Evolutionary conservation across 2,797 vertebrate species (phyloP), one percentile per base, ranked within the genome.

Genomic region (Anguilla pacifica): DNA sequence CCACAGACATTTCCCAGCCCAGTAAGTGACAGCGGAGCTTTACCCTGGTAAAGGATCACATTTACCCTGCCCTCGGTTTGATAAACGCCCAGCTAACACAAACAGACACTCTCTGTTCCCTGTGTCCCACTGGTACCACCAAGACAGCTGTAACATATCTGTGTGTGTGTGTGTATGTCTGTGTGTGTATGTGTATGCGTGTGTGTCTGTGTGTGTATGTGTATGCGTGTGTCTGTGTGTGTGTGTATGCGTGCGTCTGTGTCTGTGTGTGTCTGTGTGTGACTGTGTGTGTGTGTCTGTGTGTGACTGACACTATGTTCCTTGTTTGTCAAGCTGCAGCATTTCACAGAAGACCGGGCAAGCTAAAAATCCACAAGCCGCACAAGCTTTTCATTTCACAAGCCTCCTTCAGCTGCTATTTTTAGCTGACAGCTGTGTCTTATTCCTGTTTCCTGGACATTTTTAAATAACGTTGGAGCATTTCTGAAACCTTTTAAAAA

Each of bases 1-100:
- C 91, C 91, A 92, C 90, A 88, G 91, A 90, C 90, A 88, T 90
- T 92, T 95, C 95, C 94, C 95, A 95, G 82, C 82, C 51, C 53
- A 28, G 17, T 57, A 84, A 55, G 13, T 31, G 46, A 84, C 19
- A 53, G 51, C n/a, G 15, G 51, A 28, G 13, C 82, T 84, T 83
- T 83, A 51, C 49, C 25, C 81, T 83, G 81, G 81, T 83, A 28
- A 51, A 84, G 49, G n/a, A 35, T 57, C 82, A 51, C 6, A 7
- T 81, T 81, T 81, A 81, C 46, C 46, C 77, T 51, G 17, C 17
- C n/a, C 46, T 43, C 22, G 43, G 25, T 17, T 49, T 49, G 2
- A 49, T 6, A n/a, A 25, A 49, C 11, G 19, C 77, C 77, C 43
- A 49, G 72, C 77, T 49, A 51, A n/a, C 19, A 81, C 15, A 6